phyloP scores from a whole-genome alignment of 2,113 vertebrate genomes.

The Neolamprologus ventralis region DNA sequence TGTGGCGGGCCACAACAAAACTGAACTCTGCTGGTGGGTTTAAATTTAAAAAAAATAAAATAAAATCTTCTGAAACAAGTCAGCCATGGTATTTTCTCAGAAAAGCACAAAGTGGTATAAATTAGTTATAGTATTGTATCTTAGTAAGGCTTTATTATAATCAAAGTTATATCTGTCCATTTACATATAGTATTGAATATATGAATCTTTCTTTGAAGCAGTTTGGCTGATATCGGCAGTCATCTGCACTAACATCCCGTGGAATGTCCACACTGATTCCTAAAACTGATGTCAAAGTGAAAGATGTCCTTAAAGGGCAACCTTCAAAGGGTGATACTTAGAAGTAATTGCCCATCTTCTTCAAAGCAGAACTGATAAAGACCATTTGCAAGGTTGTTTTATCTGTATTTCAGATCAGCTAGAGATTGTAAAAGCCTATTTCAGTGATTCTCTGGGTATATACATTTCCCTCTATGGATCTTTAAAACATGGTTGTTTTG shows the following conservation, averaged over 20 bases:
- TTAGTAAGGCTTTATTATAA: not conserved
- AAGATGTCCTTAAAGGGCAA: constrained; percentile 48
- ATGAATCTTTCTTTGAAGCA: constrained; percentile 37
- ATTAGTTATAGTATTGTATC: not conserved
- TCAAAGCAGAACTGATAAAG: not conserved
- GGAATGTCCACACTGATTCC: constrained; percentile 28
- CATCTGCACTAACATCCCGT: constrained; percentile 16
- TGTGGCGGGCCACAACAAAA: constrained; percentile 41
- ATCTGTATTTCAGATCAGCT: not conserved
- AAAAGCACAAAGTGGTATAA: not conserved
- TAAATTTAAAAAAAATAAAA: rapidly evolving
- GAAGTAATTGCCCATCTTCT: constrained; percentile 33
- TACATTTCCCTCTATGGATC: not conserved
- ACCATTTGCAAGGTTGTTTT: constrained; percentile 1
- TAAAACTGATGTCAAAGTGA: constrained; percentile 35
- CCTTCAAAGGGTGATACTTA: constrained; percentile 37
- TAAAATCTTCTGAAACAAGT: not conserved
- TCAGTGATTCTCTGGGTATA: not conserved
- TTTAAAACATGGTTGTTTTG: not conserved
- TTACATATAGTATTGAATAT: not conserved
- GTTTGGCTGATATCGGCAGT: constrained; percentile 10
- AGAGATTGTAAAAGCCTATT: not conserved
- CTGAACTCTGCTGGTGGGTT: not conserved
- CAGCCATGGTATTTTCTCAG: not conserved
- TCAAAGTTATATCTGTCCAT: not conserved